Base-by-base conservation (phyloP, 2,113 vertebrate species). In the Anarrhichthys ocellatus region DNA sequence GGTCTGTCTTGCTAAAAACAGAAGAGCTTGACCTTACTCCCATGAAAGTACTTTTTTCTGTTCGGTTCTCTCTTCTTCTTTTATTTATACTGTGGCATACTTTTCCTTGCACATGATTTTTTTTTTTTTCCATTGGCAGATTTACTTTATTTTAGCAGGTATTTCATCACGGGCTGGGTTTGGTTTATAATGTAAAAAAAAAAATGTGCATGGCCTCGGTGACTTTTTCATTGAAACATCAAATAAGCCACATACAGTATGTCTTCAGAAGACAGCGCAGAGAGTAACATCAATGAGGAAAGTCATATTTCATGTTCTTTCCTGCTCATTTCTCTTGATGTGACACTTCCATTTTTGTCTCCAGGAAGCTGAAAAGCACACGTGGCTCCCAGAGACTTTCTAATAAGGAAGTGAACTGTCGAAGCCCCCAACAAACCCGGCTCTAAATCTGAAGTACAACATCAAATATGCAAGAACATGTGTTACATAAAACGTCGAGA, bases 241-340 rank as follows among this genome's bases (percentile, higher is more conserved):
- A 61, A 48, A 69, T 24, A 38, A 20, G 13, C 13, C 2, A 13
- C 13, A n/a, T n/a, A n/a, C n/a, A n/a, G 1, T 4, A 0, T 13
- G 20, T 48, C 54, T 69, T 62, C 66, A 69, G 22, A 40, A 18
- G 32, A 40, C 32, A 40, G n/a, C 11, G 36, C 56, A 40, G 44
- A 9, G n/a, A 56, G 66, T 9, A 32, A 44, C 46, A 42, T 52
- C n/a, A 32, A 18, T 40, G 36, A 56, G 67, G 48, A 24, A 9
- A 62, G 10, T 71, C 34, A 42, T 54, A 64, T 54, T 32, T 80
- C 34, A 72, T 54, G 59, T 67, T 42, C 24, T 72, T 56, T 54
- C 59, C 46, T 17, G 40, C 40, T 61, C 27, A 14, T 44, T 46
- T 59, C 54, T 70, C 42, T 70, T 70, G 54, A 70, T 54, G 67